phyloP scores from a whole-genome alignment of 2,888 invertebrate species.

The Amorpha juglandis region DNA sequence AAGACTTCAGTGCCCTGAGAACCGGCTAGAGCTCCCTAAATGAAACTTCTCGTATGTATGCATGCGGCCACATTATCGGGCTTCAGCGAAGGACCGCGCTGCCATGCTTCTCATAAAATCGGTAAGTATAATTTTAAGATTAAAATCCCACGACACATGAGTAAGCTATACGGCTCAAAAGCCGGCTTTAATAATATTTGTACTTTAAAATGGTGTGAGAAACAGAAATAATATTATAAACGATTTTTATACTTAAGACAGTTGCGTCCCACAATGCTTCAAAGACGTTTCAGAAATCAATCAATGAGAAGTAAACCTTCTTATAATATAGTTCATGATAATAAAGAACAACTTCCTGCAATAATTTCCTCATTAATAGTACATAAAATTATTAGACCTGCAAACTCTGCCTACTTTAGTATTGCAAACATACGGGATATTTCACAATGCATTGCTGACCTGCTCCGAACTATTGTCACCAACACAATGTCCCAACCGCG shows the following conservation, averaged over 20 bases:
- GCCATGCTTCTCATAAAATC: too few relatives aligned
- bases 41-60: too few relatives aligned
- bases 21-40: too few relatives aligned
- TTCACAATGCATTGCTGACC: slow-evolving; percentile 59
- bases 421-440: slow-evolving; percentile 51
- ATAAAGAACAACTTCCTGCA: background rate
- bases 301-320: background rate
- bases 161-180: too few relatives aligned
- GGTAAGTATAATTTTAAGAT: too few relatives aligned
- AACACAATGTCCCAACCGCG: slow-evolving; percentile 59
- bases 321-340: background rate
- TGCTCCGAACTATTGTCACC: slow-evolving; percentile 58
- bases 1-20: too few relatives aligned
- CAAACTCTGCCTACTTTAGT: background rate
- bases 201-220: too few relatives aligned
- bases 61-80: too few relatives aligned
- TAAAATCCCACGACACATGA: too few relatives aligned
- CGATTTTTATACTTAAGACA: background rate
- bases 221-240: too few relatives aligned
- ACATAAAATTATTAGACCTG: background rate
- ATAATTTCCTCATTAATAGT: background rate
- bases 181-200: too few relatives aligned
- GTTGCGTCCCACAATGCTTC: background rate
- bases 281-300: background rate
- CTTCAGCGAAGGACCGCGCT: too few relatives aligned